Base-by-base conservation (phyloP, 2,888 invertebrate species). In the Metalampra italica region DNA sequence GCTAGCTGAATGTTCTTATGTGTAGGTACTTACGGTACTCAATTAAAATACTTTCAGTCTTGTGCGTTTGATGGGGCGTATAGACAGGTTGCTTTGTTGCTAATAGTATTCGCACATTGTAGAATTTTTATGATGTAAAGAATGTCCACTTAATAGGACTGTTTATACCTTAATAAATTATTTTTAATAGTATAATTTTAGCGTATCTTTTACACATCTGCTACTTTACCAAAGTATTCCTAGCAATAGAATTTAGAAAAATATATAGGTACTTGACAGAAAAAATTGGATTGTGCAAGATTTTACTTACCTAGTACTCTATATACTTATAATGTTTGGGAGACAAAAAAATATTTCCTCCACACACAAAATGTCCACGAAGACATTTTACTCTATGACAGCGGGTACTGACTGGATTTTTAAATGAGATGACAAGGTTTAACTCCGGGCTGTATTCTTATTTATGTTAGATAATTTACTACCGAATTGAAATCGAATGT, bases 341-440 rank as follows among this genome's bases (percentile, higher is more conserved):
- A 22, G 2, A 5, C 5, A 22, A 22, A 3, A 22, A 3, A 22
- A 22, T 3, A 22, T 22, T 3, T 3, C 5, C 3, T 22, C 22
- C 22, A 3, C 22, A 22, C 22, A 56, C 59, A 60, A 62, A 63
- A 56, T 59, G 65, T 60, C 60, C 57, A 53, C 59, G 32, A 51
- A 47, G 55, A 55, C 22, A 22, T 22, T 22, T 22, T 22, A 3
- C 22, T 22, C 22, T 22, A 34, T 9, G 34, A 9, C 9, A 12
- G 22, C 36, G 39, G 45, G 29, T 59, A 61, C 60, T 61, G 67
- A 66, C 71, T 66, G 58, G 67, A 61, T 64, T 69, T 75, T 75
- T 66, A 75, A 76, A 74, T 69, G 70, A 72, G 67, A 60, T 55
- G 62, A 62, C 53, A 45, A 52, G 53, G 51, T 55, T 59, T 59